phyloP scores from a whole-genome alignment of 2,113 vertebrate genomes.

The Heptranchias perlo region DNA sequence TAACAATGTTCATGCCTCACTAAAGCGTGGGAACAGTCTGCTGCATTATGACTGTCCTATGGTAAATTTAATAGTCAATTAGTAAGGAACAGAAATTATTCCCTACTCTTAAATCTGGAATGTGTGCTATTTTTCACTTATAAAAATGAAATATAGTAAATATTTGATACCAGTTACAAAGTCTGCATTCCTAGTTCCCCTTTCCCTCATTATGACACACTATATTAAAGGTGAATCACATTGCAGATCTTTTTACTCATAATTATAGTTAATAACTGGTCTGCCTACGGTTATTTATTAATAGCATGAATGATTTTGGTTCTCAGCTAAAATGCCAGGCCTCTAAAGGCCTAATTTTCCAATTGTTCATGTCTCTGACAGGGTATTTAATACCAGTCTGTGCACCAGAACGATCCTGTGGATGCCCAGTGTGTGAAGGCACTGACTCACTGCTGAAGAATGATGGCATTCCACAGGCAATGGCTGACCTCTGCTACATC shows the following conservation, averaged over 20 bases:
- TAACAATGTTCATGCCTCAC: background rate
- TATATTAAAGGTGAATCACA: background rate
- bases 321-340: background rate
- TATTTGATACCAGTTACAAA: background rate
- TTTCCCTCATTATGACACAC: background rate
- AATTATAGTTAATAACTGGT: background rate
- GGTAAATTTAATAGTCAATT: slow-evolving; percentile 21
- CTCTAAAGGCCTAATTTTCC: background rate
- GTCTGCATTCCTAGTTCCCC: background rate
- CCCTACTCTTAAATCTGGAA: background rate
- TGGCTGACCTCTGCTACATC: background rate
- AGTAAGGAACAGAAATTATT: background rate
- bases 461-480: background rate
- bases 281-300: background rate
- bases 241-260: background rate
- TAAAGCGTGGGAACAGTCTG: background rate
- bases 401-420: background rate
- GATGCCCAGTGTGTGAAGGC: background rate
- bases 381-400: background rate
- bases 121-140: background rate
- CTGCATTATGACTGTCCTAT: background rate
- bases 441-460: background rate
- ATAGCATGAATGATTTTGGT: background rate
- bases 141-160: background rate
- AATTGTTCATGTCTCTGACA: background rate